These are phyloP conservation scores for Rhizomys pruinosus DNA, from an alignment of 2,113 vertebrate genomes.

Conservation along the genomic window DNA sequence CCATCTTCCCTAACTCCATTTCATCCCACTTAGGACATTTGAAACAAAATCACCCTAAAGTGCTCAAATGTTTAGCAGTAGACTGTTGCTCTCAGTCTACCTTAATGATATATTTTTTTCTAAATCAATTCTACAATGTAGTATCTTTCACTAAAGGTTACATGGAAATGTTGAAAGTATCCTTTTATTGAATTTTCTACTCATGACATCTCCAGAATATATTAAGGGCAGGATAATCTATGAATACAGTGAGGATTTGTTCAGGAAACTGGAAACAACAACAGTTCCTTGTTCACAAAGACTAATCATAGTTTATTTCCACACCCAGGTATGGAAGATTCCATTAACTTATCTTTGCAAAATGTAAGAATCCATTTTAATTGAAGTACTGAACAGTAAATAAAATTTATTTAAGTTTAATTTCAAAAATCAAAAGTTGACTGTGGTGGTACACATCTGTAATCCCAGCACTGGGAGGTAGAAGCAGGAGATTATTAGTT, in stretches of 20 bases:
- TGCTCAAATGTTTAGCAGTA: not conserved
- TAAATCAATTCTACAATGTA: not conserved
- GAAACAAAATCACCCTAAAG: not conserved
- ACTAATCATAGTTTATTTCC: slow-evolving; percentile 28
- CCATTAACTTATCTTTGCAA: slow-evolving; percentile 12
- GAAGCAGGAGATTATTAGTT: not conserved
- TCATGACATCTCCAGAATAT: not conserved
- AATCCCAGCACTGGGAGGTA: not conserved
- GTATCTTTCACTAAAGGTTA: not conserved
- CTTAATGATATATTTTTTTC: slow-evolving; percentile 14
- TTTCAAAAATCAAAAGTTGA: not conserved
- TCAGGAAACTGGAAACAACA: not conserved
- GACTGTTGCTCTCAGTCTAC: not conserved
- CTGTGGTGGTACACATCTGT: not conserved
- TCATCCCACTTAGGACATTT: slow-evolving; percentile 15
- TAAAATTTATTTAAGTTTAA: slow-evolving; percentile 13
- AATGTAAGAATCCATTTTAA: not conserved
- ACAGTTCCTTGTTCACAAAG: not conserved
- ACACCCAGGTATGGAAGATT: not conserved
- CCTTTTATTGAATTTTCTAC: slow-evolving; percentile 29
- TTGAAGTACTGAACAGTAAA: not conserved
- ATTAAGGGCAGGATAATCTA: not conserved
- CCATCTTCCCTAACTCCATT: slow-evolving; percentile 25
- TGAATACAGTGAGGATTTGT: not conserved
- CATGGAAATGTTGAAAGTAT: not conserved